Evolutionary conservation across 2,797 vertebrate genomes (phyloP), one percentile per base, ranked within the genome.

Genomic region (Tympanoctomys barrerae): DNA sequence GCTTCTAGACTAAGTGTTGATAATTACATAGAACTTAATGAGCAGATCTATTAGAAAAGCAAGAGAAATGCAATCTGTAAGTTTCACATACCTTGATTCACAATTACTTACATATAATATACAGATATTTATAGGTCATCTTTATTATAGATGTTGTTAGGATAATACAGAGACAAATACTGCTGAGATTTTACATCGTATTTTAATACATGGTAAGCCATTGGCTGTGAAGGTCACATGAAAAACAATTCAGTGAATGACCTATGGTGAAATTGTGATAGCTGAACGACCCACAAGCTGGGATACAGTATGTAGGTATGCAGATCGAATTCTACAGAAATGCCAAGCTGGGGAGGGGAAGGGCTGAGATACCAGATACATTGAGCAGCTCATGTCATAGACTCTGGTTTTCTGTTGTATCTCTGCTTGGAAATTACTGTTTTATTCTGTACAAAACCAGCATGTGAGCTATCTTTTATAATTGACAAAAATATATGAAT

Each of bases 261-360:
- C 33, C 5, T 7, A 2, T 18, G 4, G 6, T n/a, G 21, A 28
- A 82, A n/a, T 24, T 11, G 19, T 33, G 22, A 7, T 18, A 28
- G 18, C 9, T 6, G 10, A 33, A 66, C 18, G 14, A 14, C 12
- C 14, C 2, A 21, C 19, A 33, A 1, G 36, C 3, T 1, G 6
- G 5, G 66, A 7, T 52, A 13, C 2, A 49, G 4, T 3, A 4
- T 5, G 28, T 33, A 11, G 2, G 3, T 42, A 0, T 4, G 19
- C 14, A 46, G 46, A 4, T 31, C 52, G 22, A 12, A 2, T 46
- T 70, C 21, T 54, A 18, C 62, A 62, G 75, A 57, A 57, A 46
- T 1, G 6, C 16, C 9, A 10, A 9, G 11, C 31, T 10, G 1
- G 2, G 4, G 39, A 6, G n/a, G 4, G 3, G 11, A 8, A 31